These are phyloP conservation scores for Aegithalos caudatus DNA, from an alignment of 2,113 vertebrate genomes.

Conservation along the genomic window DNA sequence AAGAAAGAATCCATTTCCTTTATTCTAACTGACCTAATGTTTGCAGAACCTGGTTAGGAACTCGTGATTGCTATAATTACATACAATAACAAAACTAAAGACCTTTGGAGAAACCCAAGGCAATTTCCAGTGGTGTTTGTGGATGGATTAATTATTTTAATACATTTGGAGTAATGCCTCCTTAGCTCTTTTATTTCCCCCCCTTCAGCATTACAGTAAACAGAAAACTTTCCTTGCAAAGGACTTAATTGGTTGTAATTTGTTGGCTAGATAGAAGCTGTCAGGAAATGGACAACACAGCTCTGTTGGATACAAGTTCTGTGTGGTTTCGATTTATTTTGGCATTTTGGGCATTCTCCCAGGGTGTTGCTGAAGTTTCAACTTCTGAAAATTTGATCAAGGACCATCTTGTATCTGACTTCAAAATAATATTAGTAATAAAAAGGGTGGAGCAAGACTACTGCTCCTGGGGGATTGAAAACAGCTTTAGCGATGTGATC, in stretches of 20 bases:
- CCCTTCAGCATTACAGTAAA: neutral
- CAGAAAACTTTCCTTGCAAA: neutral
- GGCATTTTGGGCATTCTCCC: neutral
- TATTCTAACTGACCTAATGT: neutral
- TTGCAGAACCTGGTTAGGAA: neutral
- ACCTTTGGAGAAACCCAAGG: neutral
- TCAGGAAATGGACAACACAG: neutral
- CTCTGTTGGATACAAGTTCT: neutral
- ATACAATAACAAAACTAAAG: neutral
- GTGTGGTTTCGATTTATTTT: neutral
- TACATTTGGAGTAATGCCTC: constrained; percentile 1
- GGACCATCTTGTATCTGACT: neutral
- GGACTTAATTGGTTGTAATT: constrained; percentile 15
- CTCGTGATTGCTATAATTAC: neutral
- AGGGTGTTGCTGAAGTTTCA: neutral
- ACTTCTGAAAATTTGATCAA: neutral
- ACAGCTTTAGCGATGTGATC: neutral
- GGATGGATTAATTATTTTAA: constrained; percentile 43
- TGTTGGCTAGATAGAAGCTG: neutral
- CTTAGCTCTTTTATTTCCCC: neutral
- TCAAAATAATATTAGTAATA: neutral
- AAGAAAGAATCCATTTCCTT: neutral
- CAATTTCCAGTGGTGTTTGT: constrained; percentile 24
- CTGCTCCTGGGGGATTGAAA: neutral
- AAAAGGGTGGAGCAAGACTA: neutral